Conservation (phyloP, 2,888 invertebrate species). For the Caenorhabditis sp. region DNA sequence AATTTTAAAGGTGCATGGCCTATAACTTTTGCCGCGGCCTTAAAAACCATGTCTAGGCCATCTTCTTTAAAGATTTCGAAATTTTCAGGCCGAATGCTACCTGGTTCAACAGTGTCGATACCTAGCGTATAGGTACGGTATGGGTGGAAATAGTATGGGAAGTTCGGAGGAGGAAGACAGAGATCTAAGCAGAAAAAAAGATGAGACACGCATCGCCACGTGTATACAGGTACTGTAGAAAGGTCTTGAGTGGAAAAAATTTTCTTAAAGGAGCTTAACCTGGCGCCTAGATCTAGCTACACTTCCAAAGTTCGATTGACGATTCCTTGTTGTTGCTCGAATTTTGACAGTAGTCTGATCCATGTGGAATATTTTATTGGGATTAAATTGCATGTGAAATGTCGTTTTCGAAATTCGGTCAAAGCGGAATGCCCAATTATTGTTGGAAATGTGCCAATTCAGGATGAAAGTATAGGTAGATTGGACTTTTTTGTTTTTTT, state of each 20-base stretch:
- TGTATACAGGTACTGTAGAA: too few relatives aligned
- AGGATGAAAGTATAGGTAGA: conserved; percentile 15
- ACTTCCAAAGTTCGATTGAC: conserved; percentile 19
- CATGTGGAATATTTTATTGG: conserved; percentile 37
- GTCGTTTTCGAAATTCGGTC: conserved; percentile 28
- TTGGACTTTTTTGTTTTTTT: too few relatives aligned
- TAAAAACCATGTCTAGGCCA: too few relatives aligned
- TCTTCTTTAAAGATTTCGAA: neutral
- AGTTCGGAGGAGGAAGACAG: conserved; percentile 10
- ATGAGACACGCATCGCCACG: conserved; percentile 22
- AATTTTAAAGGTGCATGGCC: conserved; percentile 26
- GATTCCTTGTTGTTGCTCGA: conserved; percentile 28
- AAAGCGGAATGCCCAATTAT: conserved; percentile 39
- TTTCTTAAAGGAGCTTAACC: conserved; percentile 18
- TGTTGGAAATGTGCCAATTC: conserved; percentile 23
- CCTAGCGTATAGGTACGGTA: conserved; percentile 40
- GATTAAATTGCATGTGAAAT: conserved; percentile 34
- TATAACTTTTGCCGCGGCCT: too few relatives aligned
- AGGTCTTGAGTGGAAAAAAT: too few relatives aligned
- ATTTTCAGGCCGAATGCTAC: conserved; percentile 31
- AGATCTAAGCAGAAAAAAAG: conserved; percentile 26
- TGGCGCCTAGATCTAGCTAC: conserved; percentile 20
- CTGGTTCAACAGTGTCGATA: conserved; percentile 35
- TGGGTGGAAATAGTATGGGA: conserved; percentile 17
- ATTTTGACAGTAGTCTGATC: conserved; percentile 35